phyloP scores from a whole-genome alignment of 2,888 invertebrate genomes.

The Notodonta ziczac region DNA sequence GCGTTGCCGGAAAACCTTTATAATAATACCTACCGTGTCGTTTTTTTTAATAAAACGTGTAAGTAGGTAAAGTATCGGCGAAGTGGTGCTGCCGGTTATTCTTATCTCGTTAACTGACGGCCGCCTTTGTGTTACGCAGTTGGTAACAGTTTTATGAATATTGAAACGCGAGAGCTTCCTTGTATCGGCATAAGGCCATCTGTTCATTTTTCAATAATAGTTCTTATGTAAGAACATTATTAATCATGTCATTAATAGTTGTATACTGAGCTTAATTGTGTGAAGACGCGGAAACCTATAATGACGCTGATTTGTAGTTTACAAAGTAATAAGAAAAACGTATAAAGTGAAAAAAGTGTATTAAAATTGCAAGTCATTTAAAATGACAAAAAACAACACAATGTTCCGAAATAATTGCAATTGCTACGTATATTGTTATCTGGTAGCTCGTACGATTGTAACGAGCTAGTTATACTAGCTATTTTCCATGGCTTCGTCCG shows the following conservation, averaged over 20 bases:
- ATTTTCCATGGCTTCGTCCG: too few relatives aligned
- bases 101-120: not conserved
- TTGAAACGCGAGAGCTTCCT: constrained; percentile 38
- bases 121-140: constrained; percentile 24
- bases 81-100: not conserved
- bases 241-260: constrained; percentile 4
- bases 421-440: too few relatives aligned
- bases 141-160: constrained; percentile 37
- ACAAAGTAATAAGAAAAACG: too few relatives aligned
- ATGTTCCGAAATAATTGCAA: too few relatives aligned
- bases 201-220: constrained; percentile 18
- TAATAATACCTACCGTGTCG: too few relatives aligned
- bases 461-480: too few relatives aligned
- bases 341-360: too few relatives aligned
- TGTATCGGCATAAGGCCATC: constrained; percentile 32
- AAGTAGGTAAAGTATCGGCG: constrained; percentile 1
- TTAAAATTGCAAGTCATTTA: too few relatives aligned
- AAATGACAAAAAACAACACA: too few relatives aligned
- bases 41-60: not conserved
- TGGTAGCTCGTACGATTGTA: too few relatives aligned
- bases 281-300: not conserved
- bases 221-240: constrained; percentile 14
- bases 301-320: too few relatives aligned
- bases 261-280: not conserved
- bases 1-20: too few relatives aligned